Percentiles rank a stretch among this genome's conserved stretches.
phyloP scores from a whole-genome alignment of 2,888 invertebrate species.

The Leucania comma region DNA sequence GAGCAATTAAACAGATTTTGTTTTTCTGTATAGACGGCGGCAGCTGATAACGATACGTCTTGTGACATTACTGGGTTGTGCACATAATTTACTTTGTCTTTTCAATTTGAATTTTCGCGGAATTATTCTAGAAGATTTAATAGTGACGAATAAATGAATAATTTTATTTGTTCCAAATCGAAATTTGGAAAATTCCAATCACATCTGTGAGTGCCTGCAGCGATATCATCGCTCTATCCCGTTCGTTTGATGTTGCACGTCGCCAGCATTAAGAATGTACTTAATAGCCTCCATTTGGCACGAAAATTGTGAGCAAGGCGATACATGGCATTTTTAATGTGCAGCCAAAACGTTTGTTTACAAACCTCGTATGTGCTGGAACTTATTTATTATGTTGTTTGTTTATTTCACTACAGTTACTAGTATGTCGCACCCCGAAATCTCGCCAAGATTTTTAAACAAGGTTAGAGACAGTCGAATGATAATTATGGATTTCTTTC shows the following conservation, averaged over 20 bases:
- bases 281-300: conserved; percentile 58
- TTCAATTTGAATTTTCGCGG: conserved; percentile 5
- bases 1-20: conserved; percentile 41
- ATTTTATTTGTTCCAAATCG: conserved; percentile 37
- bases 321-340: conserved; percentile 40
- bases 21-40: conserved; percentile 17
- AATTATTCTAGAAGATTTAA: conserved; percentile 36
- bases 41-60: conserved; percentile 39
- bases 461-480: background rate
- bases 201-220: conserved; percentile 48
- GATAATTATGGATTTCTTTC: background rate
- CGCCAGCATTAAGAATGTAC: conserved; percentile 59
- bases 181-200: conserved; percentile 57
- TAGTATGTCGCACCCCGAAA: background rate
- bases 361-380: conserved; percentile 24
- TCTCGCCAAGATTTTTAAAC: background rate
- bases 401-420: conserved; percentile 8
- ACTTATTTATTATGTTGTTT: conserved; percentile 35
- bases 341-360: conserved; percentile 48
- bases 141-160: conserved; percentile 41
- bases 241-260: conserved; percentile 59
- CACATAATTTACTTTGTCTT: conserved; percentile 34
- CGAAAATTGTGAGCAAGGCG: conserved; percentile 49
- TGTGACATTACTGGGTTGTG: conserved; percentile 48
- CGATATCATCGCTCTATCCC: conserved; percentile 48